phyloP scores from a whole-genome alignment of 2,113 vertebrate genomes.

The Oreocharis arfaki region DNA sequence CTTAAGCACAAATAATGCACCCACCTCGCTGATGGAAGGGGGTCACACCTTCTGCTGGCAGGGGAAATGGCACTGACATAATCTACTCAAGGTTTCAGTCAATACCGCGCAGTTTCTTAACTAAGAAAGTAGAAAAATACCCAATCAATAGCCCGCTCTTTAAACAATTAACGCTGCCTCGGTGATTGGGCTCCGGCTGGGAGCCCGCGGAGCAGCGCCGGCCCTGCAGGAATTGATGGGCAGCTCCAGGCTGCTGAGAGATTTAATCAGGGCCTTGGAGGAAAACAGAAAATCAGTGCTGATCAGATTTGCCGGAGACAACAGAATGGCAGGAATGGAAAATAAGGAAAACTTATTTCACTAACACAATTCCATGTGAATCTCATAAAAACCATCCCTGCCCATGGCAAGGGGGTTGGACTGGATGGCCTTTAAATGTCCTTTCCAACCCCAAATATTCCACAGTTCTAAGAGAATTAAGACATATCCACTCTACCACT shows the following conservation, averaged over 20 bases:
- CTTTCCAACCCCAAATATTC: not conserved
- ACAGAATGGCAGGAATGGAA: not conserved
- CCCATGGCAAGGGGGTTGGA: not conserved
- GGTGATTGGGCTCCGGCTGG: not conserved
- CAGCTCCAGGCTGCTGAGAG: not conserved
- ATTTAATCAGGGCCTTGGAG: not conserved
- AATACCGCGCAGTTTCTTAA: not conserved
- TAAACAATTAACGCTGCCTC: not conserved
- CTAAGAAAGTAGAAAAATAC: not conserved
- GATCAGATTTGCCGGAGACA: not conserved
- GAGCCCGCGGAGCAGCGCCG: not conserved
- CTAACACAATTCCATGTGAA: not conserved
- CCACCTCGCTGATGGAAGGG: accelerated
- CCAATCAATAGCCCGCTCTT: not conserved
- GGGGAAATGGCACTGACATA: not conserved
- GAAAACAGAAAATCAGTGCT: not conserved
- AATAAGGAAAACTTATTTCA: not conserved
- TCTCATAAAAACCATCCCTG: not conserved
- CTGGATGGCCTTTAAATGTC: not conserved
- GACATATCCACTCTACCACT: not conserved
- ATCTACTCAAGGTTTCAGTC: not conserved
- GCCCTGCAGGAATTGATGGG: not conserved
- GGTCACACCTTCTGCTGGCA: not conserved
- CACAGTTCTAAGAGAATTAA: not conserved
- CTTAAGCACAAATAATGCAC: not conserved